A percentile compares a stretch with the other conserved stretches of the same genome.
Conservation (phyloP, 2,888 invertebrate genomes). For the Aquatica leii region DNA sequence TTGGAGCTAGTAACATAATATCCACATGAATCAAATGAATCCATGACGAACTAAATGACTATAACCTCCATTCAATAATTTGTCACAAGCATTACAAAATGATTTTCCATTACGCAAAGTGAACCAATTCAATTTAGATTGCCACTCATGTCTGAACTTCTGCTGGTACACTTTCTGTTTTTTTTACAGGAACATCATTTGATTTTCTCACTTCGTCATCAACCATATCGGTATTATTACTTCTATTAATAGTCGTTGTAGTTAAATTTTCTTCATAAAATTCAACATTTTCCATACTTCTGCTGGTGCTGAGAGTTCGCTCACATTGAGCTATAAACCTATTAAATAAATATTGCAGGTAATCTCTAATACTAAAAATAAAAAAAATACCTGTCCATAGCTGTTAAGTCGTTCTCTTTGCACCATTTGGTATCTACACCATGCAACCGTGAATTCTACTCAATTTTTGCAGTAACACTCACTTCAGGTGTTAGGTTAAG, state of each 20-base stretch:
- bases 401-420: background rate
- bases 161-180: constrained; percentile 3
- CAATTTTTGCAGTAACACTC: no score
- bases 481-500: no score
- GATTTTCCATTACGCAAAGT: constrained; percentile 5
- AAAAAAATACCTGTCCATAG: background rate
- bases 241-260: constrained; percentile 4
- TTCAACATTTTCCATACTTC: constrained; percentile 5
- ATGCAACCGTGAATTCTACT: background rate
- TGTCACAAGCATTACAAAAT: background rate
- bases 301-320: constrained; percentile 2
- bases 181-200: constrained; percentile 5
- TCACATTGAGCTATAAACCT: constrained; percentile 4
- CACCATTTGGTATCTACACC: background rate
- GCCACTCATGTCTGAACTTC: constrained; percentile 1
- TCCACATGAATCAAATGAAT: constrained; percentile 4
- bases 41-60: constrained; percentile 2
- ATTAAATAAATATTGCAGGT: background rate
- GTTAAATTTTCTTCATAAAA: constrained; percentile 4
- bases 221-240: constrained; percentile 3
- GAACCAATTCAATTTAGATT: constrained; percentile 2
- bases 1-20: constrained; percentile 4
- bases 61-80: constrained; percentile 5
- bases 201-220: constrained; percentile 1
- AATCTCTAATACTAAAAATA: constrained; percentile 1